Conservation (phyloP, 2,113 vertebrate genomes). For the Atherinomorus stipes region DNA sequence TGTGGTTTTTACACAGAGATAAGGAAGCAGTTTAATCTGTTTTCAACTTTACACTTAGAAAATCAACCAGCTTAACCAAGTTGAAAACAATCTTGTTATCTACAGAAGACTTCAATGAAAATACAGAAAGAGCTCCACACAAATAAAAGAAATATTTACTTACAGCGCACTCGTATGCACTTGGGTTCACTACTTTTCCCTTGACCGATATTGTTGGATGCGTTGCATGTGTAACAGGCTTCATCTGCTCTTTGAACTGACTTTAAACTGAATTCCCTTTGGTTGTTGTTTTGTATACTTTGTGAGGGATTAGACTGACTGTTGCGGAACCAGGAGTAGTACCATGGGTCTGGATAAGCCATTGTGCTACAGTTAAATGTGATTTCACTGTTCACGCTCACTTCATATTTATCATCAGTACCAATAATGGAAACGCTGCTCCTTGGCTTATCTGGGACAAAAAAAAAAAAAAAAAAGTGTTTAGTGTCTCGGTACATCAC, state of each 20-base stretch:
- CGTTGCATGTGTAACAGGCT: constrained; percentile 63
- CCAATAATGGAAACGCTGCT: accelerated
- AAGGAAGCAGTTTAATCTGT: no score
- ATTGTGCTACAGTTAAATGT: constrained; percentile 26
- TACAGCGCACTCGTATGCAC: constrained; percentile 70
- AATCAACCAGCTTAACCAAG: no score
- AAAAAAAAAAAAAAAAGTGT: background rate
- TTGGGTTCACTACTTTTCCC: background rate
- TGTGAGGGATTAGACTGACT: background rate
- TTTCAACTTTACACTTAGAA: no score
- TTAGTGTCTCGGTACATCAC: accelerated
- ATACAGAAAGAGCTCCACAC: no score
- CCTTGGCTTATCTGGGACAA: constrained; percentile 62
- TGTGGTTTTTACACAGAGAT: no score
- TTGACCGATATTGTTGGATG: constrained; percentile 27
- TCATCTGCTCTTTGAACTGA: constrained; percentile 26
- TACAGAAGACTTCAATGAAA: background rate
- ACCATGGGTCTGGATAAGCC: constrained; percentile 21
- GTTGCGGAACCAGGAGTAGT: constrained; percentile 60
- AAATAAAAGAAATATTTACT: constrained; percentile 46
- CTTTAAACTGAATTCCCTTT: accelerated
- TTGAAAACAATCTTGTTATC: no score
- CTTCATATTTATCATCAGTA: accelerated
- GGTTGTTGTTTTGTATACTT: accelerated
- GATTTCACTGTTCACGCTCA: background rate